Conservation (phyloP, 53 echinoderm and acorn worm species). For the Mesocentrotus franciscanus region DNA sequence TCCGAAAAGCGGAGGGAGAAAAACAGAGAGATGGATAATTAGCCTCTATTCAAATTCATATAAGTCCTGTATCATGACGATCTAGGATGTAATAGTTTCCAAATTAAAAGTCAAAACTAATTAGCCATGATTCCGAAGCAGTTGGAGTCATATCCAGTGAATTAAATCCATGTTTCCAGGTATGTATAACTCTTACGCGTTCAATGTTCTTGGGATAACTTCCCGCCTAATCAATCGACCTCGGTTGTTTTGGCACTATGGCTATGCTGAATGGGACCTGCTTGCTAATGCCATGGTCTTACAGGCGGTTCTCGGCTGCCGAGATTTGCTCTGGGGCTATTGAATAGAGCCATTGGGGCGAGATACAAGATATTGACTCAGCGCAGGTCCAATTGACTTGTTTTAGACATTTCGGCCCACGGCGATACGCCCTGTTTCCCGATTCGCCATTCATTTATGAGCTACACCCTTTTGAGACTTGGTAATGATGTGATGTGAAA, state of each 20-base stretch:
- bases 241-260: neutral
- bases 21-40: neutral
- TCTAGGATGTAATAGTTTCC: neutral
- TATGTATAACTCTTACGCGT: neutral
- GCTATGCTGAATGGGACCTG: neutral
- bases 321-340: slow-evolving; percentile 1
- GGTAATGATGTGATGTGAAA: too few species aligned
- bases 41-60: neutral
- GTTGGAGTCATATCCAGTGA: neutral
- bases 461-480: too few species aligned
- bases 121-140: neutral
- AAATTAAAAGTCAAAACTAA: neutral
- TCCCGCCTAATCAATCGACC: neutral
- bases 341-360: neutral
- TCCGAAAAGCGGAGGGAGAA: too few species aligned
- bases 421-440: neutral
- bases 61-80: neutral
- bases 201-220: too few species aligned
- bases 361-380: neutral
- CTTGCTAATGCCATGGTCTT: neutral
- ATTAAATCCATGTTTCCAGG: neutral
- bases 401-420: neutral
- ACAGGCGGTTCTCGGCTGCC: neutral
- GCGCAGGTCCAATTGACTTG: neutral
- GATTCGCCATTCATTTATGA: neutral